Evolutionary conservation across 2,888 invertebrate genomes (phyloP).

Genomic region (Mesodorylaimus sp.): DNA sequence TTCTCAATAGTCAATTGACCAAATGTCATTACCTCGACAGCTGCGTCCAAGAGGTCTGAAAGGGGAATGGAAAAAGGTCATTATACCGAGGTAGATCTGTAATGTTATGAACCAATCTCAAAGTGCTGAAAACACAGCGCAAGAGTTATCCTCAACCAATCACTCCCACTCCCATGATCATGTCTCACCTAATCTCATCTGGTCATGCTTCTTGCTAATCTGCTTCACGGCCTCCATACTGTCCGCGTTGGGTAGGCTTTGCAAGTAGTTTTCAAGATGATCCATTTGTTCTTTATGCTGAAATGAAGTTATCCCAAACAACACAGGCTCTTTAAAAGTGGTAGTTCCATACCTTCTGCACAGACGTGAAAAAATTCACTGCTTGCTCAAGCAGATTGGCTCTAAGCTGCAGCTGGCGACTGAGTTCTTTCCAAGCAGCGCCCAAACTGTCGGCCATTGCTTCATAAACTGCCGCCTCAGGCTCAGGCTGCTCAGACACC

Average conservation of each 20-base stretch:
- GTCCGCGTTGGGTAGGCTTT: neutral
- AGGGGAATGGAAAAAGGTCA: too few species aligned
- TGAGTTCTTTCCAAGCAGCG: slow-evolving; percentile 57
- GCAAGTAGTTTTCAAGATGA: neutral
- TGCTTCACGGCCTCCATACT: neutral
- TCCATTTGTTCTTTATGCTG: neutral
- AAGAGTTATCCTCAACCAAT: too few species aligned
- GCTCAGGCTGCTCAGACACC: slow-evolving; percentile 48
- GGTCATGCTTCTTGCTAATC: neutral
- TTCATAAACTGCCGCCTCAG: slow-evolving; percentile 52
- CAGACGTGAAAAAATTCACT: slow-evolving; percentile 49
- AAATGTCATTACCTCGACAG: slow-evolving; percentile 59
- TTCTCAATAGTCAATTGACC: slow-evolving; percentile 55
- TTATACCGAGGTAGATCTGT: too few species aligned
- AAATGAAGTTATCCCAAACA: neutral
- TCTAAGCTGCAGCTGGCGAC: slow-evolving; percentile 54
- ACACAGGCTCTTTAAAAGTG: too few species aligned
- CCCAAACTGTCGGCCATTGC: slow-evolving; percentile 59
- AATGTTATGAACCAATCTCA: too few species aligned
- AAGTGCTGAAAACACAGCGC: too few species aligned
- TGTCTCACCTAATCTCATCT: neutral
- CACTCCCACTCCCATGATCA: too few species aligned
- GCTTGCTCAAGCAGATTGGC: slow-evolving; percentile 57
- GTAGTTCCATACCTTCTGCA: slow-evolving; percentile 23
- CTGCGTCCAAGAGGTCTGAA: slow-evolving; percentile 47